Conservation (phyloP, 1,140 invertebrate species). For the Solen grandis region DNA sequence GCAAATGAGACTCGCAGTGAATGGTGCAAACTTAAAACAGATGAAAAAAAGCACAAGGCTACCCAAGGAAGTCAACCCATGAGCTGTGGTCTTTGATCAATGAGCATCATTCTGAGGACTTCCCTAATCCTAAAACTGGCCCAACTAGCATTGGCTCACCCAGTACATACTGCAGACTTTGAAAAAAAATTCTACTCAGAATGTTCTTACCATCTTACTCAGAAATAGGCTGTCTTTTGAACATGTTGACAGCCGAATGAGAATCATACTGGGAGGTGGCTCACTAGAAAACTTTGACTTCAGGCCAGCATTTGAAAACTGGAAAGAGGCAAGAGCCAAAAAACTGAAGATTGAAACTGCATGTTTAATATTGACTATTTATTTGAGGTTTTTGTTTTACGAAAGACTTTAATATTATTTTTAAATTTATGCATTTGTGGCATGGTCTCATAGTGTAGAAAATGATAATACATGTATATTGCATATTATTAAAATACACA, state of each 20-base stretch:
- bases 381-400: no score
- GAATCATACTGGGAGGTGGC: constrained; percentile 25
- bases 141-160: constrained; percentile 34
- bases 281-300: constrained; percentile 35
- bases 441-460: no score
- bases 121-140: constrained; percentile 48
- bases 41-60: constrained; percentile 6
- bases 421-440: no score
- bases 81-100: constrained; percentile 23
- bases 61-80: constrained; percentile 9
- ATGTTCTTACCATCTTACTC: no score
- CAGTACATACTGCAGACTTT: constrained; percentile 55
- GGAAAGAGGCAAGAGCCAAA: constrained; percentile 9
- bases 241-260: constrained; percentile 21
- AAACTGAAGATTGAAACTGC: no score
- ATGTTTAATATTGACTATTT: no score
- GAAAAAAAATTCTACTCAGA: constrained; percentile 40
- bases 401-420: no score
- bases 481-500: no score
- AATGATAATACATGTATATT: no score
- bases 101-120: constrained; percentile 24
- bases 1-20: not conserved
- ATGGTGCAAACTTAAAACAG: not conserved
- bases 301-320: not conserved
- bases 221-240: constrained; percentile 18